Evolutionary conservation across 2,113 vertebrate genomes (phyloP), one percentile per base, ranked within the genome.

Genomic region (Regulus satrapa): DNA sequence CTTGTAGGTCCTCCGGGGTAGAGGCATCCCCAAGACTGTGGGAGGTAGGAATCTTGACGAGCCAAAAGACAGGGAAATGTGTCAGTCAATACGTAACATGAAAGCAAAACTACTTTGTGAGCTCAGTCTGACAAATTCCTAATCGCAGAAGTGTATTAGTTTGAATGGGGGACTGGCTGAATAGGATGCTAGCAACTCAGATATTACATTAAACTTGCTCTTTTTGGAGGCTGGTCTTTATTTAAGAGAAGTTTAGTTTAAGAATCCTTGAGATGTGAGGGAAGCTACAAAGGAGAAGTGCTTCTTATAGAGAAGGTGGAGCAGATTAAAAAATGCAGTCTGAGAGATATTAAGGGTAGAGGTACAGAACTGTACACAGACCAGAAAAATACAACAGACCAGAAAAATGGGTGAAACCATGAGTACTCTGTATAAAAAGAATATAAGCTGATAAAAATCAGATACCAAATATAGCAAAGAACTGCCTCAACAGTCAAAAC

Each of bases 101-200:
- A 93, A 94, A 67, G 55, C 67, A 88, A 93, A 95, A 88, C 82
- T 74, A 80, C 48, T 89, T 88, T 28, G 90, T 90, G 85, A 88
- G 43, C 34, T 71, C 28, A 28, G 34, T 46, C 62, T 90, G 92
- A 93, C 88, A 76, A 83, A 26, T 69, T 93, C 86, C 43, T 69
- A 74, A 77, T 77, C 59, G 48, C 67, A 41, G 19, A 59, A 93
- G 51, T 59, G 23, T 88, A 78, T 76, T 64, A 77, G 58, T 67
- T 67, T 88, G 41, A 80, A 49, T 68, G 72, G 91, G 26, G 80
- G 92, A 95, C 74, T 88, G 25, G 36, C n/a, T 89, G 54, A 83
- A 72, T 21, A 95, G 79, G 69, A 86, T 59, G 54, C n/a, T 63
- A 77, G 63, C 55, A 85, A 94, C 59, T 86, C 31, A 73, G 63